Evolutionary conservation across 2,797 vertebrate genomes (phyloP).

Genomic region (Sarcophilus harrisii): DNA sequence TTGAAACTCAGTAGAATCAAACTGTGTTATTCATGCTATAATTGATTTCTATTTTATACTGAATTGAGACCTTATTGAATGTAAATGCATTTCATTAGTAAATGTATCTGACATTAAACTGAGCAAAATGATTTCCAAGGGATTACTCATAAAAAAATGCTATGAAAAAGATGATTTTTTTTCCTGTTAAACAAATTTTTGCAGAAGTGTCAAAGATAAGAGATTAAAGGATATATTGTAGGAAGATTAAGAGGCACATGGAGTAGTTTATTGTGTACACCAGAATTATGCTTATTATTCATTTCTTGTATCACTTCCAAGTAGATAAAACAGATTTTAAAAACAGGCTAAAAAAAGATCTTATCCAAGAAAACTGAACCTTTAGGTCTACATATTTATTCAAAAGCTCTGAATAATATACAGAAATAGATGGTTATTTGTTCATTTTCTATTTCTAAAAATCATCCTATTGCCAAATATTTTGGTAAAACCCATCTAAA

Average conservation of each 20-base stretch:
- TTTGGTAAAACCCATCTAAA: background rate
- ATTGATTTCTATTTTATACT: conserved; percentile 7
- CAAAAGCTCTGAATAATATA: background rate
- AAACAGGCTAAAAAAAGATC: background rate
- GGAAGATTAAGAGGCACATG: background rate
- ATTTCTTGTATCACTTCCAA: background rate
- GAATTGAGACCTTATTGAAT: background rate
- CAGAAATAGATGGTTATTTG: background rate
- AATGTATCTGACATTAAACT: conserved; percentile 24
- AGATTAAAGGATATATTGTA: background rate
- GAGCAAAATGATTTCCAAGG: background rate
- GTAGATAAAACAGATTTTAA: background rate
- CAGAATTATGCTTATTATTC: background rate
- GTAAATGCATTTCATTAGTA: conserved; percentile 4
- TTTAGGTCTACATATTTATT: background rate
- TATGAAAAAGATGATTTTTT: conserved; percentile 18
- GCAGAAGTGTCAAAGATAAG: background rate
- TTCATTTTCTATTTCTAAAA: background rate
- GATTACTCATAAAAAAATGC: conserved; percentile 19
- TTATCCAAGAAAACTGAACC: background rate
- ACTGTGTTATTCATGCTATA: background rate
- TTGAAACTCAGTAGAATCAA: background rate
- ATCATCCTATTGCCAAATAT: background rate
- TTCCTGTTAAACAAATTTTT: background rate
- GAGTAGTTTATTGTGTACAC: background rate